Base-by-base conservation (phyloP, 2,113 vertebrate genomes). In the Thamnaconus septentrionalis region DNA sequence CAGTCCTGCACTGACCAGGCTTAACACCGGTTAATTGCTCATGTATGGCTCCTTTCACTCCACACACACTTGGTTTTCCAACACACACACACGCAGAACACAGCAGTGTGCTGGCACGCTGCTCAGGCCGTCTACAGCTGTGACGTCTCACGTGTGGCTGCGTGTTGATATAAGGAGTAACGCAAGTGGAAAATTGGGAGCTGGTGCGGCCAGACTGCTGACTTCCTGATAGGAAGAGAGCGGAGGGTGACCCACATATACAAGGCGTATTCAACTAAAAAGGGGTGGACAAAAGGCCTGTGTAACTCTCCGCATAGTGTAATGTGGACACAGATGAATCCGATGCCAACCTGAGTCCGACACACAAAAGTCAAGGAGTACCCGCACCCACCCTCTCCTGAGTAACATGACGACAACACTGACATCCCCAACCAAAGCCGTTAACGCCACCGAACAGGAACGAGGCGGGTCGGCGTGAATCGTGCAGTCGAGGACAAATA, bases 121-220 rank as follows among this genome's bases (percentile, higher is more conserved):
- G 64, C 47, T 65, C 41, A 51, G 63, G 11, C 65, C 18, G 62
- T 69, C 80, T 76, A 67, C 84, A 90, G 81, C 86, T 84, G 88
- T 89, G 88, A 89, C 80, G 88, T 87, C 81, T 83, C 80, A 70
- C 85, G 70, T 90, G 85, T 86, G 87, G 83, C 69, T 59, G 51
- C 56, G 64, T 88, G 88, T 91, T 91, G 87, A 91, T 86, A 85
- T 76, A 88, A 90, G 83, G 79, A 89, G 75, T 75, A 88, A 88
- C 83, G 86, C 87, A 89, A 86, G 85, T 83, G 89, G 86, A 89
- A 90, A 86, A 87, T 81, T 84, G 82, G 49, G 66, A 81, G 80
- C 71, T 85, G 79, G 68, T 78, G 81, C 65, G 70, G 75, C 86
- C 85, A 89, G 89, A 87, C 87, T 78, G 67, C 78, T 78, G 67